Base-by-base conservation (phyloP, 2,888 invertebrate species). In the Hedya salicella region DNA sequence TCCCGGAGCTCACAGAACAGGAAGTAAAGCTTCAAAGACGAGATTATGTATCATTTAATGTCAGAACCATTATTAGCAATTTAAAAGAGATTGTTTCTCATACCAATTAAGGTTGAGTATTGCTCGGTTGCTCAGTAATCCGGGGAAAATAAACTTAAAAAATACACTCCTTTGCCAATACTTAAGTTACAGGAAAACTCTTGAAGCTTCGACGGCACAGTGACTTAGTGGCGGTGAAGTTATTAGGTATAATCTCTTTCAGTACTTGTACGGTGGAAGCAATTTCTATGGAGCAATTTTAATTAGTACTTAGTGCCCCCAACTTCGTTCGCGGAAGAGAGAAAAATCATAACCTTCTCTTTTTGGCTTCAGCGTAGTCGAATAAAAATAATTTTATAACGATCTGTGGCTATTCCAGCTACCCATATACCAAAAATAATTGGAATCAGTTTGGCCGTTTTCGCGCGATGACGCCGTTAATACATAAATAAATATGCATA, bases 121-220 rank as follows among this genome's bases (percentile, higher is more conserved):
- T 21, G 6, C 52, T 52, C 13, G 46, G 13, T 4, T 13, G 4
- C 19, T 13, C 13, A 5, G 8, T 19, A 48, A 21, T 6, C 21
- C 48, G 8, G n/a, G 19, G n/a, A 46, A 30, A 11, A 39, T 17
- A n/a, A 48, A 48, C 17, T 36, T 14, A 59, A 59, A 48, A 25
- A 53, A 53, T 8, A 39, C 3, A 36, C 48, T 21, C 36, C 48
- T 21, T 14, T 21, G 13, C 48, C n/a, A 11, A 11, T 48, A 48
- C 48, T 59, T 48, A 49, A 48, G 36, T 25, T 54, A 54, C 54
- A 11, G 14, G 16, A 1, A 39, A 49, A n/a, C 36, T 59, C 25
- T 44, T 13, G 21, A 48, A 48, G 48, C 59, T 59, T 21, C 19
- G 21, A 59, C 19, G 25, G 17, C 30, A 13, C n/a, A 13, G 16